phyloP scores from a whole-genome alignment of 1,140 invertebrate genomes.

The Microvelia longipes region DNA sequence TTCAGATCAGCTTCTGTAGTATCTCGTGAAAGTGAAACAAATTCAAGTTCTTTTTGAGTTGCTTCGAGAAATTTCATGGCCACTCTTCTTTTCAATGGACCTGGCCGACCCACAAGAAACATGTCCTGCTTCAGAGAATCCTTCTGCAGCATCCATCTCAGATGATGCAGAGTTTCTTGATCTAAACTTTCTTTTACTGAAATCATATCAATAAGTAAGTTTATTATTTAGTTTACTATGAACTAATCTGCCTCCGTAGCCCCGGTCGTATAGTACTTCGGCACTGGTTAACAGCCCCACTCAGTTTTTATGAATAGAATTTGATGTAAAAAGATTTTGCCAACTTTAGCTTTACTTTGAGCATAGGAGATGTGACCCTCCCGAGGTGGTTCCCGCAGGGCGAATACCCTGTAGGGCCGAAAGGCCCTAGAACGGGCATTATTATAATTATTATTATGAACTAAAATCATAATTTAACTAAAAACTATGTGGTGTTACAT shows the following conservation, averaged over 20 bases:
- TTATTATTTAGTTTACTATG: constrained; percentile 19
- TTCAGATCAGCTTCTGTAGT: constrained; percentile 95
- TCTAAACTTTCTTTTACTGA: constrained; percentile 38
- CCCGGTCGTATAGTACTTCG: constrained; percentile 55
- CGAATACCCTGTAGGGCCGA: too few species aligned
- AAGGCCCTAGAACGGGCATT: too few species aligned
- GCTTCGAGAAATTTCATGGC: constrained; percentile 79
- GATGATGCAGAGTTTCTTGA: constrained; percentile 61
- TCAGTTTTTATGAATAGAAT: too few species aligned
- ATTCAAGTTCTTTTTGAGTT: constrained; percentile 78
- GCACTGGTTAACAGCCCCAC: too few species aligned
- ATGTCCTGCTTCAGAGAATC: constrained; percentile 86
- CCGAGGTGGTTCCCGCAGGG: too few species aligned
- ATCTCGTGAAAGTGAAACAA: constrained; percentile 82
- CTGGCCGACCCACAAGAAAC: constrained; percentile 83
- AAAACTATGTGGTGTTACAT: too few species aligned
- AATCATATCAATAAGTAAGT: constrained; percentile 15
- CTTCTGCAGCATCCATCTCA: constrained; percentile 91
- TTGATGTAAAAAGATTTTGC: too few species aligned
- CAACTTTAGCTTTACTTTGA: too few species aligned
- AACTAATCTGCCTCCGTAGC: constrained; percentile 28
- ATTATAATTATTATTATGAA: too few species aligned
- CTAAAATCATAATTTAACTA: too few species aligned
- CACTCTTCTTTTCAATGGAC: constrained; percentile 56
- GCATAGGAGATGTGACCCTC: too few species aligned